Percentiles rank a stretch among this genome's conserved stretches.
These are phyloP conservation scores for Electrophaes corylata DNA, from an alignment of 2,888 invertebrate genomes.

Conservation along the genomic window DNA sequence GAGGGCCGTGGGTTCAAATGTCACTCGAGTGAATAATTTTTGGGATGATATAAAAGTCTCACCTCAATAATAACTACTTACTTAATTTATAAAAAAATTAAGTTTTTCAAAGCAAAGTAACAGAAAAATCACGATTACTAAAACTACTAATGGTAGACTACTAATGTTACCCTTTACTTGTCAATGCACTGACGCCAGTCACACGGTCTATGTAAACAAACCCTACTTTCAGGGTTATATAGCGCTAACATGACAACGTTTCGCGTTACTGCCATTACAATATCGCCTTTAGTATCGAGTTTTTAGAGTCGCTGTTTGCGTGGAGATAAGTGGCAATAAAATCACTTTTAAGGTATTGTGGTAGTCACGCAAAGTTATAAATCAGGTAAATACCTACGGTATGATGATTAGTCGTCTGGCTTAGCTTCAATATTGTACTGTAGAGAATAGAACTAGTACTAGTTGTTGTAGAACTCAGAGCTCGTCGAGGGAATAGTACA, in stretches of 20 bases:
- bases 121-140: no score
- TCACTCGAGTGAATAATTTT: no score
- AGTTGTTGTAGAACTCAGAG: no score
- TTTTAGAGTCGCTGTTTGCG: constrained; percentile 56
- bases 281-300: constrained; percentile 50
- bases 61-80: no score
- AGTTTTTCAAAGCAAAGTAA: neutral
- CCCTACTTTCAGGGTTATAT: constrained; percentile 65
- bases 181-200: constrained; percentile 2
- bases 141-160: no score
- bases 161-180: no score
- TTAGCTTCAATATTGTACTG: constrained; percentile 29
- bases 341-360: constrained; percentile 73
- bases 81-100: neutral
- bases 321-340: constrained; percentile 61
- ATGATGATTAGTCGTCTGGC: constrained; percentile 53
- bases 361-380: constrained; percentile 74
- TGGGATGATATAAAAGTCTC: no score
- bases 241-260: constrained; percentile 72
- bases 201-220: neutral
- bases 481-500: no score
- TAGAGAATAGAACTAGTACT: no score
- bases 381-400: constrained; percentile 70
- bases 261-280: constrained; percentile 42
- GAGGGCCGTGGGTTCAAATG: no score